Base-by-base conservation (phyloP, 1,140 invertebrate species). In the Cecropterus lyciades region DNA sequence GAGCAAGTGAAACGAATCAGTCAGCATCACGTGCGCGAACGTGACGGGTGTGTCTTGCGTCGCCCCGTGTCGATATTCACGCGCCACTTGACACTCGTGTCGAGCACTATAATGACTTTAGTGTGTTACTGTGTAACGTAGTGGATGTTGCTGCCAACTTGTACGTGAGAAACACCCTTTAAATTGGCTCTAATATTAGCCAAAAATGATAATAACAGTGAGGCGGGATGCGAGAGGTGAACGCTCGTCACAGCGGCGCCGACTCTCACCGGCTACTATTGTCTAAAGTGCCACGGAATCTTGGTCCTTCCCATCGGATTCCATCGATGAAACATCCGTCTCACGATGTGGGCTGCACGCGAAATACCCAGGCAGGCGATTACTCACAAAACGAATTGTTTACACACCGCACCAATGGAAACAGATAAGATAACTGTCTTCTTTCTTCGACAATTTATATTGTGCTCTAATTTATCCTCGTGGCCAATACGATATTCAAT, bases 261-360 rank as follows among this genome's bases (percentile, higher is more conserved):
- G 84, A 85, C 86, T 91, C 87, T 89, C 89, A 85, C 86, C 82
- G 84, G 80, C 77, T 80, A 85, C 82, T 89, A 91, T 91, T 90
- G 87, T 91, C 85, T 89, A 84, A 62, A 87, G 85, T 87, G 87
- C 82, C 84, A 83, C 87, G 86, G 86, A 87, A 88, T 90, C 86
- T 91, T 90, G 84, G 87, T 89, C 84, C 87, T 89, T 87, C 85
- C 78, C 87, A 87, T 85, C 82, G 82, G 79, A 89, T 87, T 86
- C 85, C 86, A 80, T 82, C 80, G 81, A 78, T 82, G 85, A 82
- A 80, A 85, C 82, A 88, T 88, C 79, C 83, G 82, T 75, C 56
- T 79, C 65, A 77, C 62, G 71, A 81, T 78, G 77, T 78, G 79
- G 79, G 72, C 73, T 75, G 80, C 77, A 80, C 78, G 82, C 83